Evolutionary conservation across 2,113 vertebrate genomes (phyloP).

Genomic region (Setophaga coronata): DNA sequence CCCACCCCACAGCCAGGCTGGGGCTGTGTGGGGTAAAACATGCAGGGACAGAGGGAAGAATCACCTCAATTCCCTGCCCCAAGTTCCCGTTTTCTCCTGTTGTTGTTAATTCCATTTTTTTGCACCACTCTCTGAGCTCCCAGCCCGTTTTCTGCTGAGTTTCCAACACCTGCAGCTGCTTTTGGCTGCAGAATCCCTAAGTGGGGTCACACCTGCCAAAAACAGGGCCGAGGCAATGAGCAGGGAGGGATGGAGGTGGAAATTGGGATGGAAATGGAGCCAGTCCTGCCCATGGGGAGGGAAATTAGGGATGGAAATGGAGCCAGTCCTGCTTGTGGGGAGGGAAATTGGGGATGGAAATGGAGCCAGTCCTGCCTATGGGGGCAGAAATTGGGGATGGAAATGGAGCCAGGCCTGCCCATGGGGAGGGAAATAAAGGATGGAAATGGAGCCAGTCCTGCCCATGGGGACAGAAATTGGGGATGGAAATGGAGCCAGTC

Average conservation of each 20-base stretch:
- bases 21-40: not conserved
- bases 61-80: not conserved
- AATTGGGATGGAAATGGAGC: not conserved
- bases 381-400: not conserved
- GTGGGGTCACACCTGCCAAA: not conserved
- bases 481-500: too few species aligned
- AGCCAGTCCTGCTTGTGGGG: too few species aligned
- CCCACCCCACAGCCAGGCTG: not conserved
- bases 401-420: too few species aligned
- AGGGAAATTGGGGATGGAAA: too few species aligned
- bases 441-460: too few species aligned
- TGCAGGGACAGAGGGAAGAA: not conserved
- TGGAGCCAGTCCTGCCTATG: too few species aligned
- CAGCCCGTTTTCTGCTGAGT: not conserved
- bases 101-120: not conserved
- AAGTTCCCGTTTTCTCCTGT: too few species aligned
- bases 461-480: accelerated
- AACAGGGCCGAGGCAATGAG: not conserved
- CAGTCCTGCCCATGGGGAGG: too few species aligned
- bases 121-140: not conserved
- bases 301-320: too few species aligned
- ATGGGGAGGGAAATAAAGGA: too few species aligned
- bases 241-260: not conserved
- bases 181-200: not conserved
- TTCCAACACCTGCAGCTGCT: not conserved